Evolutionary conservation across 1,140 invertebrate genomes (phyloP).

Genomic region (Acromyrmex heyeri): DNA sequence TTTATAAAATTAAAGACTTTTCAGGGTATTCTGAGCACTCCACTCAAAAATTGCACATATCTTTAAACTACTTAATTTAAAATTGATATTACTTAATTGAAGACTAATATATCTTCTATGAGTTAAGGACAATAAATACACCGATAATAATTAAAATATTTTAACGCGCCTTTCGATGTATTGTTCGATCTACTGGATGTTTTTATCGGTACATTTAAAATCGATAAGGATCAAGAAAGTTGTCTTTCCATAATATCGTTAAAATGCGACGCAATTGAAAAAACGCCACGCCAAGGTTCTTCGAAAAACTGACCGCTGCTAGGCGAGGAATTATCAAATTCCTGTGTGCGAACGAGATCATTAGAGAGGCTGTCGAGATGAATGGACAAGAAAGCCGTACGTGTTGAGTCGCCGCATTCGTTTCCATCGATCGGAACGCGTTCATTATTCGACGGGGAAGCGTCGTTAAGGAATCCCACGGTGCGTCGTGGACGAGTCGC

Average conservation of each 20-base stretch:
- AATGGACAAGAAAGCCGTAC: constrained; percentile 69
- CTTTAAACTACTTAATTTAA: too few species aligned
- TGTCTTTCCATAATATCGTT: constrained; percentile 37
- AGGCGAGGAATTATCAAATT: constrained; percentile 68
- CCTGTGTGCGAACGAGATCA: constrained; percentile 68
- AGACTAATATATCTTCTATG: background rate
- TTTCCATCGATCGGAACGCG: constrained; percentile 65
- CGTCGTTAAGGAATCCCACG: constrained; percentile 39
- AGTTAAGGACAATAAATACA: background rate
- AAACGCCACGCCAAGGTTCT: constrained; percentile 8
- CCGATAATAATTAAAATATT: background rate
- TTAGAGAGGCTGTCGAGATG: constrained; percentile 59
- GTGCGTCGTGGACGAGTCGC: background rate
- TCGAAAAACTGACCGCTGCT: constrained; percentile 35
- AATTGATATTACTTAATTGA: too few species aligned
- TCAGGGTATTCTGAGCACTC: too few species aligned
- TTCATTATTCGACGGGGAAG: constrained; percentile 62
- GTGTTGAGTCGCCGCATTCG: constrained; percentile 58
- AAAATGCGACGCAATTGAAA: constrained; percentile 40
- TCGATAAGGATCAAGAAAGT: constrained; percentile 1
- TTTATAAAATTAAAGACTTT: too few species aligned
- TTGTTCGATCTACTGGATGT: background rate
- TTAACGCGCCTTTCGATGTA: background rate
- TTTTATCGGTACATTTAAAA: background rate
- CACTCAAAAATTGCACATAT: too few species aligned